Percentiles rank a stretch among this genome's conserved stretches.
Conservation (phyloP, 2,888 invertebrate species). For the Thelaira solivaga region DNA sequence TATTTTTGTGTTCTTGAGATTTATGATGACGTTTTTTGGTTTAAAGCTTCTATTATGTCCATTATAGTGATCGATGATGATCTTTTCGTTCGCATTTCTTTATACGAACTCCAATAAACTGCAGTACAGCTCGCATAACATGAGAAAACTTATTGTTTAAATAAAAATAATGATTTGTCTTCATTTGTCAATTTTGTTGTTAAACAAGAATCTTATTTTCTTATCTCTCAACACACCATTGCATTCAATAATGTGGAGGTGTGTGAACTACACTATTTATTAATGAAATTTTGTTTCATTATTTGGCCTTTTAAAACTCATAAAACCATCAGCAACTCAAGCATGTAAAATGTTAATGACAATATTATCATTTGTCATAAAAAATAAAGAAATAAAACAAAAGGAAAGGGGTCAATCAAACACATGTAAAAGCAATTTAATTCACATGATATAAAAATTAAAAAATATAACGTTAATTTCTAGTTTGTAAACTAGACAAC, state of each 20-base stretch:
- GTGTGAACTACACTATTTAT: constrained; percentile 48
- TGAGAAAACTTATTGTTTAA: constrained; percentile 56
- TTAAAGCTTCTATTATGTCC: constrained; percentile 63
- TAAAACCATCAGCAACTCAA: constrained; percentile 52
- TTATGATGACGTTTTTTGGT: constrained; percentile 62
- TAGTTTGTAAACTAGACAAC: background rate
- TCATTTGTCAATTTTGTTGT: constrained; percentile 62
- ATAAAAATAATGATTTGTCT: constrained; percentile 60
- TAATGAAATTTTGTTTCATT: constrained; percentile 17
- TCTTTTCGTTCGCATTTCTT: constrained; percentile 30
- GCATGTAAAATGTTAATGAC: constrained; percentile 59
- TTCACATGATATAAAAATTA: constrained; percentile 56
- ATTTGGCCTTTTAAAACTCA: constrained; percentile 39
- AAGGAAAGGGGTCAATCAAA: constrained; percentile 23
- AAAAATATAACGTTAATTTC: background rate
- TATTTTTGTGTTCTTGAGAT: constrained; percentile 45
- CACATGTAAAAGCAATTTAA: constrained; percentile 1
- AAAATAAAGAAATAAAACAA: constrained; percentile 13
- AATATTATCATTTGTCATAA: constrained; percentile 51
- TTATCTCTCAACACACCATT: constrained; percentile 23
- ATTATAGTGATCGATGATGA: constrained; percentile 61
- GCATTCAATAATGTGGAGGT: constrained; percentile 37
- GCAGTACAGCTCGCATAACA: constrained; percentile 1
- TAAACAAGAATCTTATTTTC: constrained; percentile 56
- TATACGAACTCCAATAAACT: background rate